Percentiles rank a stretch among this genome's conserved stretches.
Conservation (phyloP, 2,888 invertebrate species). For the Hemistola chrysoprasaria region DNA sequence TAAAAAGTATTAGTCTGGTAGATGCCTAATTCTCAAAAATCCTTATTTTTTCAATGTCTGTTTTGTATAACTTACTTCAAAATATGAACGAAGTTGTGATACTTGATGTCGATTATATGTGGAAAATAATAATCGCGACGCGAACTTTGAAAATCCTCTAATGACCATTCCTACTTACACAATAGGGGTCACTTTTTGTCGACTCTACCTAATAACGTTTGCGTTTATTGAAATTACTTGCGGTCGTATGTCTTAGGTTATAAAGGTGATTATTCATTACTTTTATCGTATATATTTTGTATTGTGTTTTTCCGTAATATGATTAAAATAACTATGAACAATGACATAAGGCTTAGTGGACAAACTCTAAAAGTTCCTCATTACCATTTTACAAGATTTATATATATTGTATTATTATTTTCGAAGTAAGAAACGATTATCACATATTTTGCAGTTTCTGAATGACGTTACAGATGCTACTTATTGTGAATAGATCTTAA, state of each 20-base stretch:
- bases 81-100: too few species aligned
- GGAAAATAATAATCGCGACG: too few species aligned
- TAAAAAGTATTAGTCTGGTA: too few species aligned
- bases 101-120: too few species aligned
- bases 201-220: conserved; percentile 23
- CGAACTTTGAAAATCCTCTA: conserved; percentile 53
- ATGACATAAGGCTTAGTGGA: conserved; percentile 9
- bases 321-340: conserved; percentile 9
- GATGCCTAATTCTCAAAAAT: too few species aligned
- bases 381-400: neutral
- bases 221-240: neutral
- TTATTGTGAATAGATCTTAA: conserved; percentile 5
- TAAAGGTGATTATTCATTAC: neutral
- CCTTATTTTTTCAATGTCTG: too few species aligned
- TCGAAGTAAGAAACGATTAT: too few species aligned
- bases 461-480: neutral
- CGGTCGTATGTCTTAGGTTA: neutral
- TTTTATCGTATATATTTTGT: too few species aligned
- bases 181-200: conserved; percentile 64
- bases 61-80: too few species aligned
- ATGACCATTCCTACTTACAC: conserved; percentile 62
- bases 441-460: too few species aligned
- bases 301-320: conserved; percentile 4
- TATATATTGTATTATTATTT: too few species aligned
- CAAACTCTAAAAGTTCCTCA: conserved; percentile 2